Base-by-base conservation (phyloP, 2,797 vertebrate species). In the Poecile montanus region DNA sequence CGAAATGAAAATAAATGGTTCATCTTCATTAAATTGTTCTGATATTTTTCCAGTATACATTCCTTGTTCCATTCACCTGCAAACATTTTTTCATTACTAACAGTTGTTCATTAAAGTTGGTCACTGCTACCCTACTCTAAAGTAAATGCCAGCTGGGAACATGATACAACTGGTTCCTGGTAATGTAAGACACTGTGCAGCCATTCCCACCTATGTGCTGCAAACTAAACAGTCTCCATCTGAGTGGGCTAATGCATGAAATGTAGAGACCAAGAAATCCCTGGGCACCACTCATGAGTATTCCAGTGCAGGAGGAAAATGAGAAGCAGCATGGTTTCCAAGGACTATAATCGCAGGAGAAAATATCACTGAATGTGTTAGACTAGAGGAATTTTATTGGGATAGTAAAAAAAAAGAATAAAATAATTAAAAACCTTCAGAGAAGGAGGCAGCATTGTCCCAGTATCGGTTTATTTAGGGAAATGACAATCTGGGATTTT, bases 41-140 rank as follows among this genome's bases (percentile, higher is more conserved):
- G 85, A 0, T 94, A 62, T 93, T 94, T 97, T 92, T 50, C 66
- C 51, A 77, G 40, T 91, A 45, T 85, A 34, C 48, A 21, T 94
- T 95, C 70, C 60, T 95, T 85, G 63, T 89, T 96, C 87, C 30
- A 81, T 91, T 66, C 68, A 96, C 82, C 80, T 97, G 81, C 71
- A 96, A 67, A 73, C 77, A 93, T 91, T 96, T 97, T 40, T 96
- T 92, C 63, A 78, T 93, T 94, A 68, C 86, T 93, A 87, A 85
- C 87, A 96, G 66, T 50, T 91, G 58, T 92, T 96, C 85, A 88
- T 95, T 95, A 94, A 94, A 95, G 72, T 80, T 86, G 86, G 62
- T 88, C 94, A 74, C 90, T 96, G 79, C 84, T 96, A 32, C 51
- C 36, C 25, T 79, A 21, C 40, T 81, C 51, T 92, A 66, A 90